These are phyloP conservation scores for Autographa pulchrina DNA, from an alignment of 2,888 invertebrate species.

Conservation along the genomic window DNA sequence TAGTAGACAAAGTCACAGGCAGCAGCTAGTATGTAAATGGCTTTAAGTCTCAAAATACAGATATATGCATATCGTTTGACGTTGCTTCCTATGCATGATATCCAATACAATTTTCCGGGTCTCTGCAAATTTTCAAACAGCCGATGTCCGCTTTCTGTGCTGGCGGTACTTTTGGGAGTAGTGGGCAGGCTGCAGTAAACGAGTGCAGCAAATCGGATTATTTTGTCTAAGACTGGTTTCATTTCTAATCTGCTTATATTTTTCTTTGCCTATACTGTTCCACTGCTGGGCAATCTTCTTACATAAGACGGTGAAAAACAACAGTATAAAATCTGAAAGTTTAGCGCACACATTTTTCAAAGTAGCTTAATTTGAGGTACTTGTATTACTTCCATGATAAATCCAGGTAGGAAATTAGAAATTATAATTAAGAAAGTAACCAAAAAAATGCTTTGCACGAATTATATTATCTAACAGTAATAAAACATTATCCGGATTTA, in stretches of 20 bases:
- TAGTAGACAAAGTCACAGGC: not conserved
- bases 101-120: constrained; percentile 3
- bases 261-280: no score
- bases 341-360: no score
- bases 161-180: not conserved
- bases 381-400: not conserved
- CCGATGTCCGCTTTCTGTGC: not conserved
- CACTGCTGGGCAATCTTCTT: no score
- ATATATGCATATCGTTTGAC: not conserved
- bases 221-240: not conserved
- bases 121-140: not conserved
- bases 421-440: not conserved
- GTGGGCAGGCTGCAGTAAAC: not conserved
- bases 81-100: not conserved
- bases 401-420: not conserved
- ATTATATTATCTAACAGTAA: not conserved
- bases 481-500: not conserved
- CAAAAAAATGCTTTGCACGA: not conserved
- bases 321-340: no score
- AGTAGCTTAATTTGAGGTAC: no score
- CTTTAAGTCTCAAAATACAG: not conserved
- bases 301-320: not conserved
- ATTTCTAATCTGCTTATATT: not conserved
- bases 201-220: constrained; percentile 12
- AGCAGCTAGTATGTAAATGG: not conserved